Base-by-base conservation (phyloP, 2,888 invertebrate species). In the Nomada hirtipes region DNA sequence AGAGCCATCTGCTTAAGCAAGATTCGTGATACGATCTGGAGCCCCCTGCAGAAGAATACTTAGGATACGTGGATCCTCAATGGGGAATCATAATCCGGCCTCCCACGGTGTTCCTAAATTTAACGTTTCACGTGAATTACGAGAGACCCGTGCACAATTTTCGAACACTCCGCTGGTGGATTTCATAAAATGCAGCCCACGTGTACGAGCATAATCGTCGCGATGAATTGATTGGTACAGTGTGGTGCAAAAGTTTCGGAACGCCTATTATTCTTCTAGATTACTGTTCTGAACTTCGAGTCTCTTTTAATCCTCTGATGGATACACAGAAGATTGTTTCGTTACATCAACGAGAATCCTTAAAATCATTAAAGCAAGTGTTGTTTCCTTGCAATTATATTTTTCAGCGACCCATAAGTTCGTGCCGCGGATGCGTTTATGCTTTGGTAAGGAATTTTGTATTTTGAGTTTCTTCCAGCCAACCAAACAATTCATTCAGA, bases 101-200 rank as follows among this genome's bases (percentile, higher is more conserved):
- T 85, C 87, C 87, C 87, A 85, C 87, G 87, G 60, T 72, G 86
- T 44, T 65, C 61, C 68, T 70, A 42, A 75, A 75, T 64, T 79
- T 50, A 75, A 76, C 42, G 44, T 69, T 52, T 42, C 75, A 44
- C 23, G n/a, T 50, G 47, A 42, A 70, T 55, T 57, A 23, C 15
- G 53, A 36, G 44, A 44, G 44, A 13, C 23, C n/a, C 26, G 18
- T 59, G 18, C 26, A 59, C 47, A 50, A 36, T 67, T 36, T 67
- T 60, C 59, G 70, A 42, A 15, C 26, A 47, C 59, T 53, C 9
- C 4, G 4, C 42, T n/a, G 59, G 20, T 13, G 42, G n/a, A 23
- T 69, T 69, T 26, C 52, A 20, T 44, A 69, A 75, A 68, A 52
- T 13, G 23, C 52, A 18, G 2, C 63, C 47, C 63, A 42, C 29